These are phyloP conservation scores for Drosophila dunni DNA, from an alignment of 1,140 invertebrate species.

Conservation along the genomic window DNA sequence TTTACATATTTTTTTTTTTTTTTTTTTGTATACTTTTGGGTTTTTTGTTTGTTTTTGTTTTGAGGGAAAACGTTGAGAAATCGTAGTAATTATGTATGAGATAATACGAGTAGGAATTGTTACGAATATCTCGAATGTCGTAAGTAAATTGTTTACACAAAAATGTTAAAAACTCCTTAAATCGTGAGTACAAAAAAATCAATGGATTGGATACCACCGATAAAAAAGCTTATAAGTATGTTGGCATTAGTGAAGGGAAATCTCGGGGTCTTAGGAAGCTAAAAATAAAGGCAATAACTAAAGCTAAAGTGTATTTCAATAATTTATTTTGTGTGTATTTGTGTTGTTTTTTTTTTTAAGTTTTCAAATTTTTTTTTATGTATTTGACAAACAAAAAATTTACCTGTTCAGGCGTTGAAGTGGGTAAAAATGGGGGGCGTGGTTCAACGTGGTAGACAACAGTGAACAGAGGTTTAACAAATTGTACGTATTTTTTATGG, in stretches of 20 bases:
- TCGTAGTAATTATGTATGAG: conserved; percentile 11
- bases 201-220: background rate
- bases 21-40: no score
- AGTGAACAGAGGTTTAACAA: background rate
- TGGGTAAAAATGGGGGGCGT: conserved; percentile 8
- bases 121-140: conserved; percentile 12
- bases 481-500: background rate
- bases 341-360: conserved; percentile 15
- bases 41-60: background rate
- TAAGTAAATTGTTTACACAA: conserved; percentile 7
- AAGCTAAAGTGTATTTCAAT: no score
- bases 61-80: conserved; percentile 1
- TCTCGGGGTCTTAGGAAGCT: no score
- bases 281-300: no score
- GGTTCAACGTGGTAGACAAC: conserved; percentile 27
- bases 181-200: background rate
- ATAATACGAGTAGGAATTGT: conserved; percentile 14
- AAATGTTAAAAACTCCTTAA: background rate
- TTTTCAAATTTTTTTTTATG: conserved; percentile 7
- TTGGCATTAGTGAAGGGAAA: no score
- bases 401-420: conserved; percentile 45
- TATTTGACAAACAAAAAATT: conserved; percentile 44
- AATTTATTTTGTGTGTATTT: background rate
- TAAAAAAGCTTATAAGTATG: background rate
- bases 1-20: background rate